Evolutionary conservation across 2,888 invertebrate genomes (phyloP), one percentile per base, ranked within the genome.

Genomic region (Matsumyia berberina): DNA sequence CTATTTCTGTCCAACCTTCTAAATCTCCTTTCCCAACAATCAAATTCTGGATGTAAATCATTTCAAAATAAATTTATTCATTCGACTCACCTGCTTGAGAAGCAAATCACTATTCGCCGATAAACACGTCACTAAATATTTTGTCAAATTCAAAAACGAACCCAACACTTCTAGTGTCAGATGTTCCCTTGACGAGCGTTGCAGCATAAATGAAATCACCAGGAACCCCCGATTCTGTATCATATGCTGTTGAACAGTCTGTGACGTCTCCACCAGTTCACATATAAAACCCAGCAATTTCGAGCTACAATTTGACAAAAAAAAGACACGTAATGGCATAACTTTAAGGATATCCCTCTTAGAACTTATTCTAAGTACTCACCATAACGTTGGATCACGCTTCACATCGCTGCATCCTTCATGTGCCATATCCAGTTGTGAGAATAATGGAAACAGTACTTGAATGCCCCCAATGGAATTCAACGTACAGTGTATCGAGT

Each of bases 391-490:
- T 86, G 97, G 96, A 93, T 97, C 97, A 90, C 96, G 94, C 92
- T 97, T 97, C 86, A 95, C 94, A 90, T 97, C 97, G 80, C 94
- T 94, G 44, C 95, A 93, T 86, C 95, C 95, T 92, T 97, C 97
- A 92, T 97, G 97, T 88, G 97, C 96, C 93, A 98, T 94, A 92
- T 99, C 99, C 90, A 99, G 94, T 93, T 99, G 99, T 31, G 98
- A 97, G 93, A 99, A 99, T 89, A 99, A 93, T 86, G 99, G 99
- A 93, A 99, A 98, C 87, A 99, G 93, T 90, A 99, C 98, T 93
- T 97, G 98, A 90, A 99, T 98, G 86, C 99, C 99, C 86, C 99
- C 99, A 90, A 99, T 97, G 70, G 99, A 99, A 93, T 99, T 99
- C 89, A 99, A 94, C 37, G 99, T 99, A 92, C 98, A 98, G 94